A percentile compares a stretch with the other conserved stretches of the same genome.
Evolutionary conservation across 2,888 invertebrate species (phyloP).

Genomic region (Cynaeus angustus): DNA sequence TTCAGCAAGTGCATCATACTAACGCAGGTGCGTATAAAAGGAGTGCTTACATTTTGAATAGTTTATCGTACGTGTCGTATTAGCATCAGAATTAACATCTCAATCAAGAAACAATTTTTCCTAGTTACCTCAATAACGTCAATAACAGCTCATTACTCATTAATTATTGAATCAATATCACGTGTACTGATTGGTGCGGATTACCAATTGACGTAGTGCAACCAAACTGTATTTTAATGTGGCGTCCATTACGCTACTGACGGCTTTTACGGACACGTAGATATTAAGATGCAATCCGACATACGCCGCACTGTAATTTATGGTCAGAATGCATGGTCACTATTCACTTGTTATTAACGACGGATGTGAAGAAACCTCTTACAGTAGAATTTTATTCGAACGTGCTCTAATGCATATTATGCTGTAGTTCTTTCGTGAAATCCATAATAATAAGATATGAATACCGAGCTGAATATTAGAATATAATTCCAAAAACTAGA

Average conservation of each 20-base stretch:
- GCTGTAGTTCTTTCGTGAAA: conserved; percentile 42
- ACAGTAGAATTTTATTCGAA: conserved; percentile 38
- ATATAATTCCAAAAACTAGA: background rate
- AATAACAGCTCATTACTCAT: conserved; percentile 24
- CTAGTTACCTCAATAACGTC: conserved; percentile 9
- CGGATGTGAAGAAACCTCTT: conserved; percentile 46
- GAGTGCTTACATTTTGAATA: background rate
- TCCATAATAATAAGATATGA: conserved; percentile 36
- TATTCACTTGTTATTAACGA: conserved; percentile 50
- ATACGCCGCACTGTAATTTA: conserved; percentile 50
- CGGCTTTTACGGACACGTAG: conserved; percentile 48
- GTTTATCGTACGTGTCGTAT: background rate
- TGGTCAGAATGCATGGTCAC: conserved; percentile 53
- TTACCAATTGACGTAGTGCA: conserved; percentile 34
- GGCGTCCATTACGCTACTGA: conserved; percentile 36
- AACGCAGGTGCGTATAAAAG: background rate
- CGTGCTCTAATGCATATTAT: conserved; percentile 46
- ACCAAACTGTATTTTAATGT: conserved; percentile 21
- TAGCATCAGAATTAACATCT: conserved; percentile 1
- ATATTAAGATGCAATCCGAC: conserved; percentile 52
- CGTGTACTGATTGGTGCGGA: conserved; percentile 25
- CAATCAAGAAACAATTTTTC: conserved; percentile 9
- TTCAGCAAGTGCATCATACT: background rate
- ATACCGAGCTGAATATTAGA: background rate
- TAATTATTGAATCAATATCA: conserved; percentile 24